phyloP scores from a whole-genome alignment of 30 jellyfish, hydroid and myxozoan species.

The Cassiopea andromeda region DNA sequence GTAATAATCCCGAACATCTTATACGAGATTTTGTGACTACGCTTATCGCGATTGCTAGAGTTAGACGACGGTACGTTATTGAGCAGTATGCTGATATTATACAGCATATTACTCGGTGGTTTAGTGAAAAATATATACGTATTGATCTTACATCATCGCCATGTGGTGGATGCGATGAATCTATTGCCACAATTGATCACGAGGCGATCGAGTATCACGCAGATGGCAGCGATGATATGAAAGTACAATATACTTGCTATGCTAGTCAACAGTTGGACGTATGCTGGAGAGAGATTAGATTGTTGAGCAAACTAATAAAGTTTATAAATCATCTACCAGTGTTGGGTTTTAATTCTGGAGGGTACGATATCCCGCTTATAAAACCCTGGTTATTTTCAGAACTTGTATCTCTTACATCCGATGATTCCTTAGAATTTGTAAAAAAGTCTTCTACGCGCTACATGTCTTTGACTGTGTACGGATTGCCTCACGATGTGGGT shows the following conservation, averaged over 20 bases:
- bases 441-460: background rate
- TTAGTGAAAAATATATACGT: background rate
- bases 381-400: background rate
- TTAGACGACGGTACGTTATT: background rate
- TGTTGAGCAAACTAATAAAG: background rate
- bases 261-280: background rate
- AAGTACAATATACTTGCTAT: too few relatives aligned
- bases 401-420: background rate
- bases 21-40: background rate
- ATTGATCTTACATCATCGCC: background rate
- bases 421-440: background rate
- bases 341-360: slow-evolving; percentile 1
- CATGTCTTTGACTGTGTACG: background rate
- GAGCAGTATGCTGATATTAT: background rate
- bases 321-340: background rate
- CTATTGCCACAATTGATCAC: background rate
- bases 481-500: background rate
- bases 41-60: background rate
- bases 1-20: background rate
- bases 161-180: too few relatives aligned
- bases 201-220: too few relatives aligned
- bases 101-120: background rate
- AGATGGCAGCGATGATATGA: background rate
- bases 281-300: background rate
- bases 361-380: slow-evolving; percentile 7